Percentiles rank a stretch among this genome's conserved stretches.
Evolutionary conservation across 2,888 invertebrate species (phyloP).

Genomic region (Trissolcus brochymenae): DNA sequence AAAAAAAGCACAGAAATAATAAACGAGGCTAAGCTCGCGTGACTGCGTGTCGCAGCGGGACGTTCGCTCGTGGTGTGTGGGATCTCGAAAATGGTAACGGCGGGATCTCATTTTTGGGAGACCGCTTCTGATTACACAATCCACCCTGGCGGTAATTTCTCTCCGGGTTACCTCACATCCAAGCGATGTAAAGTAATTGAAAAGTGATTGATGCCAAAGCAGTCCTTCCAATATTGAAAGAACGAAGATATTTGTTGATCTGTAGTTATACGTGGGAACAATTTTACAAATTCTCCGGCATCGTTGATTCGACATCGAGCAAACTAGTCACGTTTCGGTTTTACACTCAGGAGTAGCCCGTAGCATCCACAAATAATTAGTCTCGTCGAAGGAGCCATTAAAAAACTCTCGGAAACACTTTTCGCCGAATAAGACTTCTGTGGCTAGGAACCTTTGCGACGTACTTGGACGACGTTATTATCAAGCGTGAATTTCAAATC

Average conservation of each 20-base stretch:
- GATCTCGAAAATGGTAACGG: slow-evolving; percentile 5
- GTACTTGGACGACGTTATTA: slow-evolving; percentile 27
- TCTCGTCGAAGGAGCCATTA: slow-evolving; percentile 62
- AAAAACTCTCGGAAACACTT: slow-evolving; percentile 65
- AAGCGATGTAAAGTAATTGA: slow-evolving; percentile 15
- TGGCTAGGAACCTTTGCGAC: slow-evolving; percentile 33
- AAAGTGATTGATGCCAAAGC: slow-evolving; percentile 17
- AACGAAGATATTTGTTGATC: slow-evolving; percentile 39
- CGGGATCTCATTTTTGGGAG: slow-evolving; percentile 11
- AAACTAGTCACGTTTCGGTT: slow-evolving; percentile 62
- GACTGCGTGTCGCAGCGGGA: slow-evolving; percentile 24
- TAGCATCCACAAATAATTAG: slow-evolving; percentile 63
- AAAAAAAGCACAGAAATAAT: background rate
- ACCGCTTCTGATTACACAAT: background rate
- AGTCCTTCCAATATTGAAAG: background rate
- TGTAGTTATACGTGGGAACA: slow-evolving; percentile 47
- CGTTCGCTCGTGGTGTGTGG: slow-evolving; percentile 14
- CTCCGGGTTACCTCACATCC: background rate
- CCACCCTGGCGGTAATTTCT: slow-evolving; percentile 10
- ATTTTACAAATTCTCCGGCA: slow-evolving; percentile 62
- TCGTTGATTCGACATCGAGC: slow-evolving; percentile 57
- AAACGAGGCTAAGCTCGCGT: slow-evolving; percentile 11
- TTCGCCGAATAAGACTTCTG: slow-evolving; percentile 54
- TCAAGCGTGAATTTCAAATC: slow-evolving; percentile 23
- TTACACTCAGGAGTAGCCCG: slow-evolving; percentile 60